Evolutionary conservation across 2,113 vertebrate species (phyloP).

Genomic region (Ahaetulla prasina): DNA sequence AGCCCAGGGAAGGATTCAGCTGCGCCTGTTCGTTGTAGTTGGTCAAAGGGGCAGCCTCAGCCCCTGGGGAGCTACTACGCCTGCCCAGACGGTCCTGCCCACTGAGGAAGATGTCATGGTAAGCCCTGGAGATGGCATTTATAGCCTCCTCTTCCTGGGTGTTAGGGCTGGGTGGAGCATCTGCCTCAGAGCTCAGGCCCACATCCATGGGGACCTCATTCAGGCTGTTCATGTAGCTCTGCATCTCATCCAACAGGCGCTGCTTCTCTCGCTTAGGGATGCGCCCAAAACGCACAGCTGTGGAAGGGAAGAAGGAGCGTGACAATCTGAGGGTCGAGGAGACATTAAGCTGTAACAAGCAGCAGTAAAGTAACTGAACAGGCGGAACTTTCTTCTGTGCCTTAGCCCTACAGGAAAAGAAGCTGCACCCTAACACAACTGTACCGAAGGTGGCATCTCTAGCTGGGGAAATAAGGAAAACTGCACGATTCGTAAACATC

Average conservation of each 20-base stretch:
- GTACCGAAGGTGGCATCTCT: not conserved
- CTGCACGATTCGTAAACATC: fast-evolving
- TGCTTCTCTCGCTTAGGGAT: slow-evolving; percentile 87
- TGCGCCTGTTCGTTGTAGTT: slow-evolving; percentile 63
- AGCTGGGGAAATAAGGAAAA: not conserved
- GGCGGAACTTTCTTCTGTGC: not conserved
- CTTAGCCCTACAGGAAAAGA: not conserved
- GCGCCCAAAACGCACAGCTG: slow-evolving; percentile 83
- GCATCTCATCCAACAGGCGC: slow-evolving; percentile 84
- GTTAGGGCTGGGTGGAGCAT: slow-evolving; percentile 66
- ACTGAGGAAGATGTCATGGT: slow-evolving; percentile 80
- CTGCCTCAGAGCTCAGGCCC: slow-evolving; percentile 47
- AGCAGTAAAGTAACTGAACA: not conserved
- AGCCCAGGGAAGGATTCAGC: slow-evolving; percentile 66
- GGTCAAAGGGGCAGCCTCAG: slow-evolving; percentile 54
- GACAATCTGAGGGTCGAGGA: not conserved
- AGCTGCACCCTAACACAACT: not conserved
- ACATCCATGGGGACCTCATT: slow-evolving; percentile 72
- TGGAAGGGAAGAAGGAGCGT: slow-evolving; percentile 13
- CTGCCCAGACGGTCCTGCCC: slow-evolving; percentile 75
- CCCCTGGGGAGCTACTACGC: slow-evolving; percentile 15
- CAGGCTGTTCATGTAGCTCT: slow-evolving; percentile 83
- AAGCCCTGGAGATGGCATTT: slow-evolving; percentile 75
- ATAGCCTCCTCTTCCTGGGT: slow-evolving; percentile 62
- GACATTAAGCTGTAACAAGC: not conserved